A percentile compares a stretch with the other conserved stretches of the same genome.
phyloP scores from a whole-genome alignment of 2,113 vertebrate species.

The Myodes glareolus region DNA sequence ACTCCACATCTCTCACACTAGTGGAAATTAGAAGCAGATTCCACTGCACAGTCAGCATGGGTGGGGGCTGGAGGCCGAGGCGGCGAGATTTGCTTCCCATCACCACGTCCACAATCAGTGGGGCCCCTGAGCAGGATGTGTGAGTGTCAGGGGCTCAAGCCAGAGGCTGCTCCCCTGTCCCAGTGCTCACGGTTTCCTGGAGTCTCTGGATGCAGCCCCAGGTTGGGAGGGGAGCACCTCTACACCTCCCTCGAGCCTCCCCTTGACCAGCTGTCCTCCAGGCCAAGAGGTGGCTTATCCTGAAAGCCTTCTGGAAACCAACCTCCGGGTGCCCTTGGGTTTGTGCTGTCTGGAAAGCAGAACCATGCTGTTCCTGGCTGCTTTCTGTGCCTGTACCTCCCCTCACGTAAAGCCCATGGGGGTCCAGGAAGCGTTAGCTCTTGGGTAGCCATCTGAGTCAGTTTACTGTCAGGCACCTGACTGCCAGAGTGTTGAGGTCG shows the following conservation, averaged over 20 bases:
- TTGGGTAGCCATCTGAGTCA: background rate
- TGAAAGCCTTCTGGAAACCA: background rate
- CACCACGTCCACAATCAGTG: conserved; percentile 80
- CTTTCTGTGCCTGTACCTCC: background rate
- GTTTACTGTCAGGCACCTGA: background rate
- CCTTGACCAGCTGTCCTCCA: background rate
- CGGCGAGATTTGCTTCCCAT: conserved; percentile 88
- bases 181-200: conserved; percentile 68
- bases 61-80: conserved; percentile 77
- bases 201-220: conserved; percentile 33
- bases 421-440: fast-evolving
- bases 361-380: background rate
- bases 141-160: conserved; percentile 66
- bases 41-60: conserved; percentile 78
- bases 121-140: conserved; percentile 76
- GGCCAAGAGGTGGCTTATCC: background rate
- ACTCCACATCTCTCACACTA: conserved; percentile 85
- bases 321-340: background rate
- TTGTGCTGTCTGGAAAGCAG: background rate
- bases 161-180: background rate
- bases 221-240: background rate
- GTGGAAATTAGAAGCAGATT: conserved; percentile 88
- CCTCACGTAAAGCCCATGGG: fast-evolving
- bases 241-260: background rate
- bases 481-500: fast-evolving